These are phyloP conservation scores for Sciurus niger DNA, from an alignment of 2,113 vertebrate genomes.

Conservation along the genomic window DNA sequence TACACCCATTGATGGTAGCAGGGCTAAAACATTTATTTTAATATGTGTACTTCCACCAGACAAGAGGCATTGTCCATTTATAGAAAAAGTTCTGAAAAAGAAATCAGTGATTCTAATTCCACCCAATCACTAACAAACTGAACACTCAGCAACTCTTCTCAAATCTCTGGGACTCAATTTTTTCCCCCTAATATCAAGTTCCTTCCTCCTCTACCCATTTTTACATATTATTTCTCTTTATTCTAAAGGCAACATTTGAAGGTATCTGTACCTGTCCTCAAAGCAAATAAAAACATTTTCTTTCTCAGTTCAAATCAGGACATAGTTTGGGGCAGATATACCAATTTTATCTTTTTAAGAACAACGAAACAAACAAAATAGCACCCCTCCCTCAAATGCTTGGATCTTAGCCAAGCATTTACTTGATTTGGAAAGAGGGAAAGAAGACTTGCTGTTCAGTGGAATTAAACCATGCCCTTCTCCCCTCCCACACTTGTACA, in stretches of 20 bases:
- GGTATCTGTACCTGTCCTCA: not conserved
- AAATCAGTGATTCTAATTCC: slow-evolving; percentile 8
- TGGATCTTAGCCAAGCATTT: not conserved
- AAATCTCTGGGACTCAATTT: not conserved
- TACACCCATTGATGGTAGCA: not conserved
- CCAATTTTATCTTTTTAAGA: slow-evolving; percentile 12
- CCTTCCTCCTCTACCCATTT: not conserved
- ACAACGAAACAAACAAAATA: slow-evolving; percentile 5
- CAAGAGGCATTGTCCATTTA: not conserved
- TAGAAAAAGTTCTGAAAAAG: slow-evolving; percentile 37
- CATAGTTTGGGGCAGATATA: not conserved
- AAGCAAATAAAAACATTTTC: not conserved
- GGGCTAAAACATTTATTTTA: not conserved
- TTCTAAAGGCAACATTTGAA: not conserved
- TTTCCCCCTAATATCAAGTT: not conserved
- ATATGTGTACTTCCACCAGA: not conserved
- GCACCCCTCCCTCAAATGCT: not conserved
- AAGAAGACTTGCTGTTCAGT: not conserved
- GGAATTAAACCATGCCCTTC: not conserved
- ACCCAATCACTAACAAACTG: not conserved
- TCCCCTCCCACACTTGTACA: fast-evolving
- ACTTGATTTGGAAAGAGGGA: not conserved
- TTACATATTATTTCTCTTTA: not conserved
- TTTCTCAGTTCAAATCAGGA: not conserved
- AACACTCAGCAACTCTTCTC: not conserved